phyloP scores from a whole-genome alignment of 2,113 vertebrate genomes.

The Istiophorus platypterus region DNA sequence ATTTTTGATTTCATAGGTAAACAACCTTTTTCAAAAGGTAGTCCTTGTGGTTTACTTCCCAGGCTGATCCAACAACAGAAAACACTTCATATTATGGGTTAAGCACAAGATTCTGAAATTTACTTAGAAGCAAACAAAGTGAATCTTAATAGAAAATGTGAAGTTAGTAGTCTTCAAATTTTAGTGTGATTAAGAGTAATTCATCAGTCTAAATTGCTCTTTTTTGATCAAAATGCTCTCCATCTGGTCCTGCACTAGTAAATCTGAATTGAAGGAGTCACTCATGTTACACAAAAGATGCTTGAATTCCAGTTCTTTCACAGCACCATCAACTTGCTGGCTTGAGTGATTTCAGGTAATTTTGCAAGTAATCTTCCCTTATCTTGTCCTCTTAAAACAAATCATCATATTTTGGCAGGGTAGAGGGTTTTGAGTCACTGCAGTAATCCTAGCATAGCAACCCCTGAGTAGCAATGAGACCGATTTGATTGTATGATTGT shows the following conservation, averaged over 20 bases:
- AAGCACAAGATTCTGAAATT: neutral
- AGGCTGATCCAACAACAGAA: neutral
- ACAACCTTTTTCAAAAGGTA: neutral
- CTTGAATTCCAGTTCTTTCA: neutral
- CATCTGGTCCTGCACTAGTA: neutral
- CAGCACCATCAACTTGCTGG: neutral
- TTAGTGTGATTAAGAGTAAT: neutral
- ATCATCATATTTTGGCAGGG: neutral
- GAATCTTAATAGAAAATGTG: neutral
- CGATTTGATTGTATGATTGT: slow-evolving; percentile 24
- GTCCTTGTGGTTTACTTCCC: neutral
- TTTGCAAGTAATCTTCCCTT: neutral
- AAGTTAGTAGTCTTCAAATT: neutral
- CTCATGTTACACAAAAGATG: neutral
- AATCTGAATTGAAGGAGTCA: neutral
- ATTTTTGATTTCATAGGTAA: neutral
- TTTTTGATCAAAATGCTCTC: neutral
- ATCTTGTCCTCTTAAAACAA: neutral
- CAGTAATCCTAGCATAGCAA: neutral
- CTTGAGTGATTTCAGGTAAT: neutral
- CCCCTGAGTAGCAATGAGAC: neutral
- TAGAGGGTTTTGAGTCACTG: neutral
- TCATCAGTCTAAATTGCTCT: neutral
- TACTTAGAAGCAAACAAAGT: neutral
- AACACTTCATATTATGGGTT: neutral